Evolutionary conservation across 1,140 invertebrate species (phyloP).

Genomic region (Magallana angulata): DNA sequence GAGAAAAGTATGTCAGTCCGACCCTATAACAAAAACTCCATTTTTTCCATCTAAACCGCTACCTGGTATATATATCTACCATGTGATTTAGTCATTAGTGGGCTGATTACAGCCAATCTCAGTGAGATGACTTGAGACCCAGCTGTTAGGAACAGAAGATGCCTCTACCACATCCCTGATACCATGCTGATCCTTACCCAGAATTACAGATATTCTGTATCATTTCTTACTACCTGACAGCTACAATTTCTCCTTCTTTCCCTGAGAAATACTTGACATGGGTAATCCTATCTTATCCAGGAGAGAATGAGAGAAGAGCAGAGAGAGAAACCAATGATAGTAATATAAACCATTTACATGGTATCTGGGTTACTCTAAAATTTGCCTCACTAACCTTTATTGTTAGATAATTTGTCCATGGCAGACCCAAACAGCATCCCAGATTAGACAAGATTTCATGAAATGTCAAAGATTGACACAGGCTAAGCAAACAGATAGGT

Average conservation of each 20-base stretch:
- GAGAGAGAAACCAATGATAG: too few species aligned
- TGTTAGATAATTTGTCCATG: neutral
- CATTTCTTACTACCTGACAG: conserved; percentile 3
- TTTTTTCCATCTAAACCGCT: neutral
- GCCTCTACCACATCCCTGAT: neutral
- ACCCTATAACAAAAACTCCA: neutral
- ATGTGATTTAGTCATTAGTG: conserved; percentile 24
- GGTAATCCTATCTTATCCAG: neutral
- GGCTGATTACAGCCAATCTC: neutral
- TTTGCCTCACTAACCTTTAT: neutral
- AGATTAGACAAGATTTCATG: neutral
- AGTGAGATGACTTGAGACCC: neutral
- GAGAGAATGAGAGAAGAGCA: neutral
- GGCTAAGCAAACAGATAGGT: neutral
- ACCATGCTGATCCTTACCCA: neutral
- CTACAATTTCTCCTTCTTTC: neutral
- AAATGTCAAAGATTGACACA: conserved; percentile 24
- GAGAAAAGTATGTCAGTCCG: neutral
- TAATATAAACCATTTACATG: too few species aligned
- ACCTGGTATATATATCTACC: neutral
- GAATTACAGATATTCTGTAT: conserved; percentile 23
- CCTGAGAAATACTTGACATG: conserved; percentile 2
- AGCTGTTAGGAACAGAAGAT: conserved; percentile 7
- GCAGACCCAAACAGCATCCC: neutral
- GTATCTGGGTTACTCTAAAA: too few species aligned